Evolutionary conservation across 1,140 invertebrate genomes (phyloP), one percentile per base, ranked within the genome.

Genomic region (Drosophila bipectinata): DNA sequence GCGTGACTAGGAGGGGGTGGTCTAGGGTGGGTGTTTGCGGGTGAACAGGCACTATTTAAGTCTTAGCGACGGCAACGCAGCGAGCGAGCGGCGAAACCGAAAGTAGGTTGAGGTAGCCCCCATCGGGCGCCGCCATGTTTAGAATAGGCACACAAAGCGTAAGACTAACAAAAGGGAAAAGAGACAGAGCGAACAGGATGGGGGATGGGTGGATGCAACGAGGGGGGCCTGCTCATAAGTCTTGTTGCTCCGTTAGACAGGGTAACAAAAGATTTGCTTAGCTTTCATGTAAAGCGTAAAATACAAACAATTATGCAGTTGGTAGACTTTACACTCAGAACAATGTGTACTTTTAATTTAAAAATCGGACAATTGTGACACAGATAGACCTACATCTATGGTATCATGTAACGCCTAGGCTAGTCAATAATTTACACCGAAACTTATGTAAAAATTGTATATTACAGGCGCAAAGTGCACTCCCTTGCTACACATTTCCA

Each of bases 251-350:
- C 61, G 79, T 61, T 81, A 79, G 78, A 82, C 83, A 82, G 83
- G 81, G 75, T 79, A 88, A 88, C 83, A 88, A 88, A 88, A 89
- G 83, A 74, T 88, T 88, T 88, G 83, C 83, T 83, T 88, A 88
- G 83, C 83, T 88, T 88, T 88, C 83, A 88, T 88, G 83, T 88
- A 71, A 88, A 88, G 83, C 83, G 83, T 88, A 88, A 88, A 88
- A 88, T 88, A 83, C 84, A 88, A 88, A 88, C 83, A 88, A 88
- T 88, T 88, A 88, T 83, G 79, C 83, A 78, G 82, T 64, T 81
- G 57, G 68, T 44, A 44, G 41, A 44, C 41, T 44, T 44, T 44
- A 44, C 41, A 44, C 41, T 44, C 10, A 18, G 41, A 44, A 44
- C 41, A 44, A 44, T 15, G 14, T 44, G 7, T 7, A 5, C 41